Evolutionary conservation across 2,888 invertebrate species (phyloP), one percentile per base, ranked within the genome.

Genomic region (Spatulosminthurus flaviceps): DNA sequence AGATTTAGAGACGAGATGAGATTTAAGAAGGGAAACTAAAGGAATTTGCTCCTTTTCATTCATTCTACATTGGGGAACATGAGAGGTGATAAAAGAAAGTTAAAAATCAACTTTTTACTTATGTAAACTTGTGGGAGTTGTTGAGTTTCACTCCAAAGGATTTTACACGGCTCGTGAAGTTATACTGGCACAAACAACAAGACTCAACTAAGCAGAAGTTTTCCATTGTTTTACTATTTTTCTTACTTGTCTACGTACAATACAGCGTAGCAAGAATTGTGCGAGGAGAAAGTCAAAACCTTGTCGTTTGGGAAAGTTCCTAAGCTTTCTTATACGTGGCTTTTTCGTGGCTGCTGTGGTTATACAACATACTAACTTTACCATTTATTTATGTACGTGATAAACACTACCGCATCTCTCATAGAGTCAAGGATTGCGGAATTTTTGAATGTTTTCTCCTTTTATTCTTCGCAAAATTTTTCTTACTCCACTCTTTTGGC

Each of bases 271-370:
- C 5, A 51, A 13, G n/a, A 16, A 4, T 5, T 51, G 16, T 51
- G 51, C 51, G 16, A 51, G 51, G 16, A 51, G 51, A n/a, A n/a
- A 41, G 41, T 41, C 5, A 9, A 41, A 9, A 41, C 42, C 42
- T 71, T n/a, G 13, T 16, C 21, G 71, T 71, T 72, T 51, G 51
- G 51, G n/a, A 51, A 51, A 2, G n/a, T 2, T 51, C 16, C 5
- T 34, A 34, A 7, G 34, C 34, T 72, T 24, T 29, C 41, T 42
- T 72, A n/a, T 51, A 42, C 24, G 72, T 72, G 72, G 72, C 51
- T 72, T 72, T 43, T 51, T 72, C 51, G 72, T 42, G 51, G 51
- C 51, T 51, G 51, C 2, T 34, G 34, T 34, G n/a, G n/a, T n/a
- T n/a, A n/a, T n/a, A n/a, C n/a, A n/a, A n/a, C n/a, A n/a, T n/a